Evolutionary conservation across 92 coral and sea anemone genomes (phyloP).

Genomic region (Actinernus sp.): DNA sequence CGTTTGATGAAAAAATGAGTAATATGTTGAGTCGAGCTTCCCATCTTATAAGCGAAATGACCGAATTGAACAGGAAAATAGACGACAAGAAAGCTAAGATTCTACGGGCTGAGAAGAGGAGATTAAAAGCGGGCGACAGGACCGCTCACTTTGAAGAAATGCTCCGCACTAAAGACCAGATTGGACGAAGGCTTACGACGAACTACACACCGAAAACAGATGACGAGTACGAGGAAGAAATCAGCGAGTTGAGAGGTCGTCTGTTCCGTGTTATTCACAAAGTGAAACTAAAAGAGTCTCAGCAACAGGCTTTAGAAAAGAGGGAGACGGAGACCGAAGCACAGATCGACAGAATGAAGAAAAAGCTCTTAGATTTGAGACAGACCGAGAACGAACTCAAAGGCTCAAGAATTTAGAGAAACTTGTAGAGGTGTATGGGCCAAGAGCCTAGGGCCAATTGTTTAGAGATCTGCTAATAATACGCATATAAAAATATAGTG

Average conservation of each 20-base stretch:
- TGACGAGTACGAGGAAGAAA: constrained; percentile 30
- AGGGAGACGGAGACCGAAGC: constrained; percentile 45
- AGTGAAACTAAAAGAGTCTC: constrained; percentile 28
- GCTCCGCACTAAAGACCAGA: constrained; percentile 40
- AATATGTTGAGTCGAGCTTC: constrained; percentile 8
- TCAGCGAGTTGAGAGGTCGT: constrained; percentile 11
- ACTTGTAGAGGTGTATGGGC: too few species aligned
- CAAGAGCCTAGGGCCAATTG: too few species aligned
- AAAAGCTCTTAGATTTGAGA: constrained; percentile 20
- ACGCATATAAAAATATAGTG: too few species aligned
- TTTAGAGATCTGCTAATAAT: too few species aligned
- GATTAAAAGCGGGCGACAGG: constrained; percentile 22
- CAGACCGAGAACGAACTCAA: constrained; percentile 56
- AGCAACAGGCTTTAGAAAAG: constrained; percentile 45
- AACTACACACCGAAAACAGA: constrained; percentile 58
- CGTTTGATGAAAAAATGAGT: constrained; percentile 34
- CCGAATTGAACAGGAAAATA: constrained; percentile 43
- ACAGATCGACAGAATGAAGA: constrained; percentile 30
- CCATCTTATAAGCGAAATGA: constrained; percentile 21
- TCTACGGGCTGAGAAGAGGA: constrained; percentile 38
- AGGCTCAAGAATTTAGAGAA: constrained; percentile 43
- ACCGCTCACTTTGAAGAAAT: constrained; percentile 48
- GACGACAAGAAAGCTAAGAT: constrained; percentile 33
- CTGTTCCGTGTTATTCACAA: constrained; percentile 21
- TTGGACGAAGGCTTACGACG: constrained; percentile 4